Base-by-base conservation (phyloP, 2,888 invertebrate genomes). In the Drosophila lutescens region DNA sequence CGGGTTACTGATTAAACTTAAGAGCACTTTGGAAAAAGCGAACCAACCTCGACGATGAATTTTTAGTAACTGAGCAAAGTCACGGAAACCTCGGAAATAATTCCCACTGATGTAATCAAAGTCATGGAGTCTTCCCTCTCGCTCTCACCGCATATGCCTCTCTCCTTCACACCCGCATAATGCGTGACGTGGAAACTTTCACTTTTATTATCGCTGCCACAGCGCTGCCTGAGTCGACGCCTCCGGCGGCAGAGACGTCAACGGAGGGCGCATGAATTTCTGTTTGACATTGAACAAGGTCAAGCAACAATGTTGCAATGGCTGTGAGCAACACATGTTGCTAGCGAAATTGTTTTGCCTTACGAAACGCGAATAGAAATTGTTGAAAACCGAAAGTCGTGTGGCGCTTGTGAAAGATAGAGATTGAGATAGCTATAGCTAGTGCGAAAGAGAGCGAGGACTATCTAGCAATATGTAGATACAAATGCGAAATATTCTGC, bases 241-340 rank as follows among this genome's bases (percentile, higher is more conserved):
- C 20, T 13, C 6, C 9, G 46, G 5, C 9, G 38, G 49, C 49
- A 43, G 58, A 32, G 60, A 44, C 23, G 57, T 38, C 65, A 54
- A 41, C 26, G 58, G 17, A 36, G 40, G 60, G 78, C 86, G 82
- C 86, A 82, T 82, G 82, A 70, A 55, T 58, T 54, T 56, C 30
- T 20, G 75, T 55, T 49, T 89, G 85, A 85, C 85, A 85, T 85
- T 85, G 85, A 78, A 89, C 85, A 85, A 85, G 85, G 85, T 85
- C 85, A 89, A 49, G 62, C 85, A 77, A 75, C 79, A 66, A 66
- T 65, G 63, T 63, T 65, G 40, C 41, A 23, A 9, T 9, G 68
- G 6, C 15, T 46, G 8, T 15, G 57, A 13, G 59, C 59, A 57
- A 41, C 59, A 59, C 6, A 86, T 83, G 88, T 70, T 80, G 85